phyloP scores from a whole-genome alignment of 2,113 vertebrate genomes.

The Poeciliopsis prolifica region DNA sequence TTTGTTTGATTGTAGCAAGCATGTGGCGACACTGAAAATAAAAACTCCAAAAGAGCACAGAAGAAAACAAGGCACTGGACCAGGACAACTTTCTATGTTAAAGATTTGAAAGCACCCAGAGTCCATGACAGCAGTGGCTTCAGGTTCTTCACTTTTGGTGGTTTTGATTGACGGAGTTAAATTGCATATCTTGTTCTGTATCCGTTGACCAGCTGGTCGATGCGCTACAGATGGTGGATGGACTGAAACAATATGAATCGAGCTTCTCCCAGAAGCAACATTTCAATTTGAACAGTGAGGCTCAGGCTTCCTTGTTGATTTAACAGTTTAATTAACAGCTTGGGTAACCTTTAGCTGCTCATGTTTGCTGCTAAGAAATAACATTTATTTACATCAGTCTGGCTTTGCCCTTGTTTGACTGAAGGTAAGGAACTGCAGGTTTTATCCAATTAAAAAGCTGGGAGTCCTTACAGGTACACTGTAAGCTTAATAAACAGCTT shows the following conservation, averaged over 20 bases:
- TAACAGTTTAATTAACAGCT: constrained; percentile 68
- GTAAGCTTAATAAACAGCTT: constrained; percentile 40
- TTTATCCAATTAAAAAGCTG: constrained; percentile 56
- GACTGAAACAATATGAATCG: constrained; percentile 42
- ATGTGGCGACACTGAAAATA: neutral
- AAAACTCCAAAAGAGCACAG: neutral
- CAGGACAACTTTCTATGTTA: neutral
- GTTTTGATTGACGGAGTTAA: constrained; percentile 14
- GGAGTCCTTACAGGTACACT: constrained; percentile 6
- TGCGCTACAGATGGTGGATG: constrained; percentile 31
- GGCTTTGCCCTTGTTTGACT: constrained; percentile 38
- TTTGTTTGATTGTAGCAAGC: neutral
- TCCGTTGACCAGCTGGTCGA: constrained; percentile 18
- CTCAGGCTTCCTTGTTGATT: constrained; percentile 47
- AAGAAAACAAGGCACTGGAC: neutral
- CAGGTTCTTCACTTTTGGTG: neutral
- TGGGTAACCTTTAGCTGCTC: constrained; percentile 47
- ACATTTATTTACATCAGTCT: constrained; percentile 52
- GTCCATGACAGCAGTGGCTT: neutral
- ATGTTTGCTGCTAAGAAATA: constrained; percentile 46
- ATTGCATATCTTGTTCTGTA: constrained; percentile 20
- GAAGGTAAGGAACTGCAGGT: constrained; percentile 52
- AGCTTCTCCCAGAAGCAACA: constrained; percentile 20
- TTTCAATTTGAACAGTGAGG: constrained; percentile 30
- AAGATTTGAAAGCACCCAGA: neutral